Base-by-base conservation (phyloP, 2,888 invertebrate genomes). In the Erannis defoliaria region DNA sequence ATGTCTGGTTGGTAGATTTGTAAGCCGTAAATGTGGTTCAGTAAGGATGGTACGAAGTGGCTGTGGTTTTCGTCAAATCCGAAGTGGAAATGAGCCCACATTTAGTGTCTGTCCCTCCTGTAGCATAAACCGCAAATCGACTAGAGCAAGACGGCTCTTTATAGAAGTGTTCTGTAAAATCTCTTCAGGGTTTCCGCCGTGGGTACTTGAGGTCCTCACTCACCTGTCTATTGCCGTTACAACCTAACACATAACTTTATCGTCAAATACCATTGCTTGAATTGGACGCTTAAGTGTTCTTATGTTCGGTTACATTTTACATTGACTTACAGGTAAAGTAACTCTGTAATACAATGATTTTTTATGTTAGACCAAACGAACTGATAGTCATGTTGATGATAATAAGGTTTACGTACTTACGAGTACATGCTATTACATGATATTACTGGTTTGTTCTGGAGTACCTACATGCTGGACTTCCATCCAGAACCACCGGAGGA, bases 1-100 rank as follows among this genome's bases (percentile, higher is more conserved):
- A 53, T 51, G 50, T 55, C 55, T 50, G 16, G 50, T 43, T 43
- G 43, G 37, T 37, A 18, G 33, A 42, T 43, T 55, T 55, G 31
- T 33, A 33, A 33, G 50, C 60, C 62, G 69, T 75, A 68, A 68
- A 72, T 67, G 78, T 62, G 74, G 73, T 73, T 61, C 67, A 62
- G 71, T 65, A 6, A 23, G 40, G 46, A 54, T 42, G 21, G 35
- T 74, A 75, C 75, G 72, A 84, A 85, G 81, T 79, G 81, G 71
- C 74, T 88, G 90, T 76, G 88, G 88, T 89, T 84, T 73, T 67
- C 75, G 79, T 82, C 78, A 83, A 87, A 88, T 85, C 80, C 75
- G 68, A 83, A 79, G 83, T 88, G 88, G 86, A 88, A 89, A 88
- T 88, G 87, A 85, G 84, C 77, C 75, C 54, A 78, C 83, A 80